These are phyloP conservation scores for Caiman crocodilus DNA, from an alignment of 2,797 vertebrate genomes.

Conservation along the genomic window DNA sequence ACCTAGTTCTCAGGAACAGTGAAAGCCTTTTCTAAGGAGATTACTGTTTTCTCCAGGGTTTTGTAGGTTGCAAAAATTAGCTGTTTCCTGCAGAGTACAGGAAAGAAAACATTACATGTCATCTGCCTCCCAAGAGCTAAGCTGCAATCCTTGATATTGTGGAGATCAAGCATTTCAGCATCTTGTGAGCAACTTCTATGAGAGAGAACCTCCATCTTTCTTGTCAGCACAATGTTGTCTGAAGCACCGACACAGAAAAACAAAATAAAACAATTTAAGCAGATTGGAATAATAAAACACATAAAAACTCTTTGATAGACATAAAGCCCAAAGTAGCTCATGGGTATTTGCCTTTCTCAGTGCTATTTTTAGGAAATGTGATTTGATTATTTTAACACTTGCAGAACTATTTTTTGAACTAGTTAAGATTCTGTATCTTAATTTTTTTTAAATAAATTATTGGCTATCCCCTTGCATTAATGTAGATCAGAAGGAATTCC, in stretches of 20 bases:
- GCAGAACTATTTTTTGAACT: rapidly evolving
- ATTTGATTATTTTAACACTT: background rate
- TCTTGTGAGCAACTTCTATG: background rate
- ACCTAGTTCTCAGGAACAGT: background rate
- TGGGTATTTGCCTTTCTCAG: background rate
- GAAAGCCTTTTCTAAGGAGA: background rate
- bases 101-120: background rate
- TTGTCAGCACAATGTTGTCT: background rate
- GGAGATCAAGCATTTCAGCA: background rate
- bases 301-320: too few species aligned
- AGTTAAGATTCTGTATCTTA: background rate
- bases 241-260: background rate
- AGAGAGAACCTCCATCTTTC: background rate
- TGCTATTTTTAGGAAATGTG: background rate
- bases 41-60: background rate
- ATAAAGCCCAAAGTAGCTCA: background rate
- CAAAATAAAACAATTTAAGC: background rate
- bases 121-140: background rate
- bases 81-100: background rate
- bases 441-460: background rate
- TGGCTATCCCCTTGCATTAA: background rate
- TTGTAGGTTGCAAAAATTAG: background rate
- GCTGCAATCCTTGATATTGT: background rate
- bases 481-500: background rate
- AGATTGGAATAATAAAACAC: background rate